Evolutionary conservation across 2,113 vertebrate genomes (phyloP), one percentile per base, ranked within the genome.

Genomic region (Silurus asotus): DNA sequence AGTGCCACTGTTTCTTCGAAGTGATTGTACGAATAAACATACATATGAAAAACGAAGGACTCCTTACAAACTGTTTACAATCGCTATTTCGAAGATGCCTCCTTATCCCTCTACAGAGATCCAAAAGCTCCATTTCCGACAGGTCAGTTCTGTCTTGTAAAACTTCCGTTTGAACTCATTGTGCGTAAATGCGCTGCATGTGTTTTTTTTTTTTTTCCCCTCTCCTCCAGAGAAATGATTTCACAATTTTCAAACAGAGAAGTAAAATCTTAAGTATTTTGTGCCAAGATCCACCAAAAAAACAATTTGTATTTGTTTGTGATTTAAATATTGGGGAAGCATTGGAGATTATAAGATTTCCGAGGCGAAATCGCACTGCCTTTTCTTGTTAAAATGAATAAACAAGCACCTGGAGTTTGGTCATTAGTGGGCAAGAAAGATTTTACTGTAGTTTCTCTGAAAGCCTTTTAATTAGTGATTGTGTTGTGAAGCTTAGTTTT

Each of bases 321-420:
- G 11, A 7, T 8, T 59, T 79, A 72, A 84, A 84, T 62, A 28
- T 80, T 49, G 67, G 28, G 62, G 25, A 64, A 85, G 56, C n/a
- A 28, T 58, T 76, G 28, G 4, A 58, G 51, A 58, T 70, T 8
- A 45, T 59, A 88, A 69, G 23, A 49, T 59, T 84, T 88, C 55
- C 28, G 59, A 82, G 49, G 45, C 56, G 78, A 80, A 80, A 5
- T 25, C 49, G 23, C 4, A 6, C 17, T 17, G 72, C 51, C 11
- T 10, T 69, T 81, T 48, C 48, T 49, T 67, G 49, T 67, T 78
- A 17, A 82, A 37, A 62, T 78, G 55, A 86, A 79, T 88, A 85
- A 88, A 85, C 58, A 72, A 74, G 8, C 56, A 78, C 51, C 70
- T 69, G 13, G 10, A 0, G 6, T 88, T 55, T 23, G 81, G 49